phyloP scores from a whole-genome alignment of 2,113 vertebrate genomes.

The Choloepus hoffmanni region DNA sequence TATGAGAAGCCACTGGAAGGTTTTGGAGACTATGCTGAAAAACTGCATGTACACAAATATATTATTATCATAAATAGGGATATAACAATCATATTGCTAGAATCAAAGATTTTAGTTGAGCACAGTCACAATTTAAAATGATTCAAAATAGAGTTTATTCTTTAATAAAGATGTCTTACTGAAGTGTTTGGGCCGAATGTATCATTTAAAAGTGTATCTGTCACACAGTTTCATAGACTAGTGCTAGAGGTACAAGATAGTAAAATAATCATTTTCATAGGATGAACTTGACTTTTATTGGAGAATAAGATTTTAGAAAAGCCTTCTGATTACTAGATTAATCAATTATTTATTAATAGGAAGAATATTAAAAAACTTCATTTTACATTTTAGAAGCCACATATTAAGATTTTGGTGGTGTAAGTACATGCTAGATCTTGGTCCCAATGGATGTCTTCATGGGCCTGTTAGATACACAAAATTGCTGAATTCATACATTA shows the following conservation, averaged over 20 bases:
- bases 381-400: conserved; percentile 28
- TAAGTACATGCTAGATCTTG: background rate
- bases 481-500: conserved; percentile 9
- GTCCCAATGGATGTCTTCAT: background rate
- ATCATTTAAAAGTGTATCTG: background rate
- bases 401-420: background rate
- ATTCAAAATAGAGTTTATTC: background rate
- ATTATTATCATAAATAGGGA: background rate
- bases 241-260: background rate
- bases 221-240: background rate
- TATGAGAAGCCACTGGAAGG: background rate
- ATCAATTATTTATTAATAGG: background rate
- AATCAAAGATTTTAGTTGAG: background rate
- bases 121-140: background rate
- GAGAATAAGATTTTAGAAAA: conserved; percentile 33
- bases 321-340: background rate
- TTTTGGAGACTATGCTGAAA: background rate
- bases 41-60: background rate
- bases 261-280: background rate
- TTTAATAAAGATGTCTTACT: background rate
- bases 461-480: background rate
- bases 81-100: background rate
- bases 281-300: background rate
- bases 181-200: background rate
- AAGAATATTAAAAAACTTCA: background rate